Conservation (phyloP, 92 coral and sea anemone genomes). For the Epizoanthus stellaris region DNA sequence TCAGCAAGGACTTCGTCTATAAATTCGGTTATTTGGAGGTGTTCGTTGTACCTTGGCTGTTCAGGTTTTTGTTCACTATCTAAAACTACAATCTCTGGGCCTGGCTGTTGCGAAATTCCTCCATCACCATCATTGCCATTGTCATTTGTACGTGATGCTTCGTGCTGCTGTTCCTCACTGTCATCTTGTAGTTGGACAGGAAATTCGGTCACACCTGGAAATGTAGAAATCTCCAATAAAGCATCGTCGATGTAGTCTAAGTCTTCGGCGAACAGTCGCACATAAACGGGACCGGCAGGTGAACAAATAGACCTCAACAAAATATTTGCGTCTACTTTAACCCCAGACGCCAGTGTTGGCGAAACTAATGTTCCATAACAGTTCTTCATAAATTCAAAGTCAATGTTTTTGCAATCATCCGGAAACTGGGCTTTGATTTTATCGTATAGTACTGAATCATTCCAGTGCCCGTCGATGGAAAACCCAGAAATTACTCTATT, state of each 20-base stretch:
- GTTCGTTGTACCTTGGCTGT: constrained; percentile 10
- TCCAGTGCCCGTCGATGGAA: constrained; percentile 29
- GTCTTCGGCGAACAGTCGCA: constrained; percentile 44
- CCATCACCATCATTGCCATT: background rate
- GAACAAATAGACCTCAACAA: constrained; percentile 41
- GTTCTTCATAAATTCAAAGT: too few species aligned
- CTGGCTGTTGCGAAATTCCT: background rate
- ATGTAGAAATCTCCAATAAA: too few species aligned
- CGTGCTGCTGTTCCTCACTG: background rate
- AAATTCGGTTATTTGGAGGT: background rate
- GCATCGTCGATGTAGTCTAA: constrained; percentile 16
- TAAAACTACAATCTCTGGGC: background rate
- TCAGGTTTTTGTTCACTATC: constrained; percentile 8
- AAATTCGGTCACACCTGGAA: too few species aligned
- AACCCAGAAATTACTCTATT: constrained; percentile 58
- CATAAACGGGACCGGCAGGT: constrained; percentile 34
- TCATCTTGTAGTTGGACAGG: too few species aligned
- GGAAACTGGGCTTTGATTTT: too few species aligned
- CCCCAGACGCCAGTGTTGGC: constrained; percentile 43
- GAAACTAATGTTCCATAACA: too few species aligned
- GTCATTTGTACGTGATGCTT: background rate
- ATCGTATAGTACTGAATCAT: too few species aligned
- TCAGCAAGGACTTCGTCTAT: too few species aligned
- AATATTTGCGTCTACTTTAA: constrained; percentile 61
- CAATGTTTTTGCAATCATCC: too few species aligned